Percentiles rank a stretch among this genome's conserved stretches.
Conservation (phyloP, 2,113 vertebrate genomes). For the Aviceda subcristata region DNA sequence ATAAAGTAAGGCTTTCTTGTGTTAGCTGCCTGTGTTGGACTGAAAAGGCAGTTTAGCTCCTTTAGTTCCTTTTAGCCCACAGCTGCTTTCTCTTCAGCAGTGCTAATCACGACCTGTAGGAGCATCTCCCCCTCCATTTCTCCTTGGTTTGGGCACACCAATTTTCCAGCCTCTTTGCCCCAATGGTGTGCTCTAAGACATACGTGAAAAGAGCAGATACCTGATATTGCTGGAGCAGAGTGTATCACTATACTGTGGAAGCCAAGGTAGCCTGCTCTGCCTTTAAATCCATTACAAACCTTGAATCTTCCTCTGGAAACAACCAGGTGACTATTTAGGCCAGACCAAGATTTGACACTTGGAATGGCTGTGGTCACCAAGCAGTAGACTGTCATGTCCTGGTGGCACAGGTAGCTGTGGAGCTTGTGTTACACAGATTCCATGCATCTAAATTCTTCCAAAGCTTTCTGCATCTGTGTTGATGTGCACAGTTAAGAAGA, state of each 20-base stretch:
- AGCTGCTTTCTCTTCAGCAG: neutral
- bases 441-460: neutral
- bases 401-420: neutral
- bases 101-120: neutral
- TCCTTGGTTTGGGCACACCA: neutral
- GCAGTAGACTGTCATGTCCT: neutral
- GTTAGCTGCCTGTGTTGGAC: neutral
- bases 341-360: neutral
- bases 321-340: neutral
- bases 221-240: neutral
- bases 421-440: neutral
- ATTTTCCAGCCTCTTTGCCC: neutral
- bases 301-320: neutral
- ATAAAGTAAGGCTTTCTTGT: neutral
- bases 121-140: neutral
- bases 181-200: neutral
- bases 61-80: neutral
- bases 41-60: neutral
- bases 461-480: neutral
- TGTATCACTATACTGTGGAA: neutral
- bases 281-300: neutral
- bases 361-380: neutral
- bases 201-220: neutral
- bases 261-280: neutral
- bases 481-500: neutral